phyloP scores from a whole-genome alignment of 2,888 invertebrate genomes.

The Leptopilina drosophilae region DNA sequence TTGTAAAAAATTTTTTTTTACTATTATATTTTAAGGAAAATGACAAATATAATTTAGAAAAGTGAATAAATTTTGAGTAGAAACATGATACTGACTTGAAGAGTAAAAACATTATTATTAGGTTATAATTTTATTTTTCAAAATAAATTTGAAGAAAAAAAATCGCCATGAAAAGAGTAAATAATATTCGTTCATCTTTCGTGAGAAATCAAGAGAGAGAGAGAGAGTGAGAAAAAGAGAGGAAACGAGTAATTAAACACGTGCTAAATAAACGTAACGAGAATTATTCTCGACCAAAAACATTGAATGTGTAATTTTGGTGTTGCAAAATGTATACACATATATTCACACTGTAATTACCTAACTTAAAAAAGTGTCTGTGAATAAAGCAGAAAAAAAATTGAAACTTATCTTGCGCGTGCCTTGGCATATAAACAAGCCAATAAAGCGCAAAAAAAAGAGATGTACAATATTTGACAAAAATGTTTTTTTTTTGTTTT shows the following conservation, averaged over 20 bases:
- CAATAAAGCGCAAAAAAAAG: slow-evolving; percentile 35
- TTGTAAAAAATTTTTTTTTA: too few relatives aligned
- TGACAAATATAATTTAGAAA: too few relatives aligned
- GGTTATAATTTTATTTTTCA: too few relatives aligned
- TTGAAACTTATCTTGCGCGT: slow-evolving; percentile 55
- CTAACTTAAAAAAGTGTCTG: slow-evolving; percentile 12
- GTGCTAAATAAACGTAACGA: slow-evolving; percentile 27
- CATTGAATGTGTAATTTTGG: too few relatives aligned
- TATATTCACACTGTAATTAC: slow-evolving; percentile 1
- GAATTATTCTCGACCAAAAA: slow-evolving; percentile 3
- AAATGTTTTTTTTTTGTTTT: not conserved
- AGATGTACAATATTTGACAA: not conserved
- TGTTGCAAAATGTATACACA: slow-evolving; percentile 10
- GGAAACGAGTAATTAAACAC: slow-evolving; percentile 42
- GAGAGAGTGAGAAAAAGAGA: slow-evolving; percentile 35
- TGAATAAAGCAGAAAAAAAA: slow-evolving; percentile 15
- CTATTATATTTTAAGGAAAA: too few relatives aligned
- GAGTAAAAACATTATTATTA: too few relatives aligned
- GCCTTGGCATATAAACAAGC: slow-evolving; percentile 48
- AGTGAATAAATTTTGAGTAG: too few relatives aligned
- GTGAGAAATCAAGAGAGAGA: slow-evolving; percentile 27
- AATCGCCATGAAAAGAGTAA: not conserved
- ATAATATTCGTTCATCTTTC: not conserved
- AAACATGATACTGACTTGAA: too few relatives aligned
- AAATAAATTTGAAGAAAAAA: not conserved